Evolutionary conservation across 2,888 invertebrate species (phyloP), one percentile per base, ranked within the genome.

Genomic region (Cataglyphis rosenhaueri): DNA sequence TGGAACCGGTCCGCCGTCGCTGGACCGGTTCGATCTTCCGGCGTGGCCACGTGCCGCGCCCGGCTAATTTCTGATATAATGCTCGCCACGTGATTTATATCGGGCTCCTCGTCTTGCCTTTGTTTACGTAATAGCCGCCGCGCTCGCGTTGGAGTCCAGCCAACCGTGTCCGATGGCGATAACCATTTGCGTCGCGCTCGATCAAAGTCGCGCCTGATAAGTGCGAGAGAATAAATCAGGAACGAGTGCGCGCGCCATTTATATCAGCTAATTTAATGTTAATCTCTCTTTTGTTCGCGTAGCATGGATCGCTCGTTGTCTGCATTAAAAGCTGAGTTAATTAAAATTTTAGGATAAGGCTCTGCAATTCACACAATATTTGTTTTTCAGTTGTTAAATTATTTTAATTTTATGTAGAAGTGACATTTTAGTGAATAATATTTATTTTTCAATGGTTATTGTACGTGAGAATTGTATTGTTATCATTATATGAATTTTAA

Each of bases 1-100:
- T 91, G 90, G 66, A 88, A 85, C 83, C 83, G 68, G 83, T 87
- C 87, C 87, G 89, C 86, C 89, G 90, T 85, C n/a, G 55, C 68
- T 32, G 86, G 64, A 66, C 75, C 83, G 52, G 64, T 71, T 74
- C 82, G 71, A 68, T 82, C 78, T 76, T 85, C 68, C 86, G 44
- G 71, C 35, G 44, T 55, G 81, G 86, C 71, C 87, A 86, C 88
- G 87, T 83, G 89, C 81, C 71, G 44, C n/a, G 44, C n/a, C 82
- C 82, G 64, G 71, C 70, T 87, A 86, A 86, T 87, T 86, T 86
- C 86, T 84, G 87, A 84, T 87, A 86, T 82, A 86, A 84, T 84
- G 84, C 84, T 82, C 84, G 62, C 84, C 83, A 81, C 81, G 85
- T 86, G 89, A 88, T 86, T 89, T 86, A 78, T 86, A 86, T 87